A percentile compares a stretch with the other conserved stretches of the same genome.
These are phyloP conservation scores for Ischnura elegans DNA, from an alignment of 2,888 invertebrate species.

Conservation along the genomic window DNA sequence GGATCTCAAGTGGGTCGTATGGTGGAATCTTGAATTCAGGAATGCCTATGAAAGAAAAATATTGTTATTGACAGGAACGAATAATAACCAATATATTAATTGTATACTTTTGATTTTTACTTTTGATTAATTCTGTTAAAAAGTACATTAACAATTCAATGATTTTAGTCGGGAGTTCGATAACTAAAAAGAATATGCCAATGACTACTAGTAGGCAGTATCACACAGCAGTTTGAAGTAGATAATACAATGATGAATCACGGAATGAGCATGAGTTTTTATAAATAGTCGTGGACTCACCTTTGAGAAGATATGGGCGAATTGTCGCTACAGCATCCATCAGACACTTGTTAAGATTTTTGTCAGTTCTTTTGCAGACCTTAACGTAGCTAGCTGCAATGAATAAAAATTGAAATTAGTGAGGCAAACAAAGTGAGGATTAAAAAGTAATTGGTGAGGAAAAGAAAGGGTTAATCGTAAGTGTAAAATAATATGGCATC, in stretches of 20 bases:
- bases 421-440: neutral
- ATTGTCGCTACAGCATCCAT: constrained; percentile 86
- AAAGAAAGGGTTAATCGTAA: neutral
- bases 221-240: neutral
- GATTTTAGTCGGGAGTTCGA: too few species aligned
- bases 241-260: too few species aligned
- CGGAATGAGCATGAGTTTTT: too few species aligned
- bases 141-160: too few species aligned
- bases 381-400: constrained; percentile 86
- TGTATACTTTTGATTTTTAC: neutral
- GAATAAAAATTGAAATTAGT: constrained; percentile 69
- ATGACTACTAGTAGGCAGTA: too few species aligned
- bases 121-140: neutral
- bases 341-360: constrained; percentile 83
- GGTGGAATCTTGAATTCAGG: constrained; percentile 68
- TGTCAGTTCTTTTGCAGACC: constrained; percentile 85
- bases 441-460: neutral
- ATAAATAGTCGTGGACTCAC: too few species aligned
- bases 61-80: neutral
- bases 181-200: too few species aligned
- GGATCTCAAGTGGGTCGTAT: constrained; percentile 68
- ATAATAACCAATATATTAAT: neutral
- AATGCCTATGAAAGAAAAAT: constrained; percentile 39
- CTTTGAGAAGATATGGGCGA: constrained; percentile 84
- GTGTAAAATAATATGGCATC: too few species aligned